Conservation (phyloP, 2,797 vertebrate genomes). For the Clarias laeviceps region DNA sequence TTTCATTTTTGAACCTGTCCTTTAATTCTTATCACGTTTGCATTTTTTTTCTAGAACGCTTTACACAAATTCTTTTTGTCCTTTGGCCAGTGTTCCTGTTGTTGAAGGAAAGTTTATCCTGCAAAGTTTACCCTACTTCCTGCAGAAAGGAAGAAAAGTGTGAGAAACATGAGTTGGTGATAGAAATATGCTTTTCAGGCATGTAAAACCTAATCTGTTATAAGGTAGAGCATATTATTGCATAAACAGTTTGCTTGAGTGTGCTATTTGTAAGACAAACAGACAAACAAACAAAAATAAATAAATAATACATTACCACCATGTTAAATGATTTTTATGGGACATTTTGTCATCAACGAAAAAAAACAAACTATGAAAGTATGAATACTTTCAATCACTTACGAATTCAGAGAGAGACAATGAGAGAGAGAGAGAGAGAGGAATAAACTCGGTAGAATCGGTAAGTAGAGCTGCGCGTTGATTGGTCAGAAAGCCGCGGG, state of each 20-base stretch:
- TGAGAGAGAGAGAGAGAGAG: background rate
- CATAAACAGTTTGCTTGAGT: background rate
- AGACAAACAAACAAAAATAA: background rate
- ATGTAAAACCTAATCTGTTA: background rate
- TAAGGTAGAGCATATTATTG: background rate
- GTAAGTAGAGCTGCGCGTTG: background rate
- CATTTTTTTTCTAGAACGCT: background rate
- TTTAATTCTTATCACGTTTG: background rate
- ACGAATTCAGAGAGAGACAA: background rate
- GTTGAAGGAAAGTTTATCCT: background rate
- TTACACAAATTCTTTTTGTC: background rate
- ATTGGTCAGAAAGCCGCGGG: conserved; percentile 6
- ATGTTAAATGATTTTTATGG: background rate
- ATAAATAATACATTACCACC: background rate
- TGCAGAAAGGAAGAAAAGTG: background rate
- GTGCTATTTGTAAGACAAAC: background rate
- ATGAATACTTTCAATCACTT: background rate
- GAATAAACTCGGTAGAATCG: background rate
- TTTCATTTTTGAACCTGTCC: no score
- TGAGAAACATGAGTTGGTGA: background rate
- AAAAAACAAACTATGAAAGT: background rate
- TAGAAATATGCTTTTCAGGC: background rate
- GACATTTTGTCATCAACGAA: background rate
- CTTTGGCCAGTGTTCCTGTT: background rate
- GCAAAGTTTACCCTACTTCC: background rate